Percentiles rank a stretch among this genome's conserved stretches.
These are phyloP conservation scores for Percopsis transmontana DNA, from an alignment of 2,113 vertebrate genomes.

Conservation along the genomic window DNA sequence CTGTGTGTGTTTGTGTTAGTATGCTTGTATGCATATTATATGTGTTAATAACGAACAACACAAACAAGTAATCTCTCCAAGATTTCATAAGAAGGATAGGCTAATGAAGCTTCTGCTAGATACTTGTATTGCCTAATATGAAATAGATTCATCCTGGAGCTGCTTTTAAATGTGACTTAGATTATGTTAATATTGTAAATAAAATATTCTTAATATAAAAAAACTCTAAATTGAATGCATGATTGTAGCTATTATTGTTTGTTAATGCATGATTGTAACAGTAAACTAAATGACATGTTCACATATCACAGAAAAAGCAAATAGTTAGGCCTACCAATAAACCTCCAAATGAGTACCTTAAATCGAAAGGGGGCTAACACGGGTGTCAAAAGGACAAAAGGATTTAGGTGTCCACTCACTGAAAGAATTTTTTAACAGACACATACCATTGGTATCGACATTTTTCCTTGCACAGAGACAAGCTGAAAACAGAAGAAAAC, in stretches of 20 bases:
- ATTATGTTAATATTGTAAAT: conserved; percentile 36
- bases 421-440: too few species aligned
- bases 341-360: too few species aligned
- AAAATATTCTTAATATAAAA: conserved; percentile 27
- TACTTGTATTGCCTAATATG: conserved; percentile 31
- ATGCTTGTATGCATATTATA: neutral
- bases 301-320: too few species aligned
- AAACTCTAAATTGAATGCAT: conserved; percentile 1
- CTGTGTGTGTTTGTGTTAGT: conserved; percentile 13
- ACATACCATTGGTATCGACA: too few species aligned
- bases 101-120: conserved; percentile 31
- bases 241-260: too few species aligned
- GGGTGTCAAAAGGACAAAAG: neutral
- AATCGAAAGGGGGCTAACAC: neutral
- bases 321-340: too few species aligned
- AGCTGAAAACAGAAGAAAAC: too few species aligned
- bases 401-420: neutral
- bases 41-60: neutral
- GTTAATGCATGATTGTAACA: neutral
- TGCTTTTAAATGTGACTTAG: conserved; percentile 18
- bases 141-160: conserved; percentile 30
- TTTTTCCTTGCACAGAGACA: too few species aligned
- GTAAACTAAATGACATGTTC: too few species aligned
- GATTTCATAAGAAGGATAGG: conserved; percentile 37
- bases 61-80: conserved; percentile 27